Conservation (phyloP, 92 coral and sea anemone genomes). For the Epizoanthus scotinus region DNA sequence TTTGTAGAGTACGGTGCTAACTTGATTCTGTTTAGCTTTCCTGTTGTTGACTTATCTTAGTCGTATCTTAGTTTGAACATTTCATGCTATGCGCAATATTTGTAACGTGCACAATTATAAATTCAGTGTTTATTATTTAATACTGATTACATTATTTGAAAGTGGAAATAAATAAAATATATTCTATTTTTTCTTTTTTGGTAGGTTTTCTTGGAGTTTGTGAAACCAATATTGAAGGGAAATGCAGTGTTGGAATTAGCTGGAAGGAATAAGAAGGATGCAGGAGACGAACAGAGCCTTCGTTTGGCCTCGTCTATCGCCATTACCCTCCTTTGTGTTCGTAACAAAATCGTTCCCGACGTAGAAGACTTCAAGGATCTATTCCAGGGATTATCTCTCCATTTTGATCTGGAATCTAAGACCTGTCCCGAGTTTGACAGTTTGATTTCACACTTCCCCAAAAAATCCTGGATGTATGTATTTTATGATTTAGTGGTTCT, state of each 20-base stretch:
- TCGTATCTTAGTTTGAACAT: no score
- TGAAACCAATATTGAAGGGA: background rate
- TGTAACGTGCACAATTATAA: no score
- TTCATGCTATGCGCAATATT: no score
- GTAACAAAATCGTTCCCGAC: background rate
- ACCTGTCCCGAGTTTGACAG: conserved; percentile 9
- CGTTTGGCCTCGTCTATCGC: conserved; percentile 21
- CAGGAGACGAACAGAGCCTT: background rate
- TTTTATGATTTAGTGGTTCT: background rate
- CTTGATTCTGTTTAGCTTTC: no score
- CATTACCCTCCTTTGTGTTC: background rate
- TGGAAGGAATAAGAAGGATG: background rate
- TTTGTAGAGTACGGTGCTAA: no score
- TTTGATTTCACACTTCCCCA: background rate
- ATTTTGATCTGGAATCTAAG: background rate
- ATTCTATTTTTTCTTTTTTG: background rate
- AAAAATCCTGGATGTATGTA: background rate
- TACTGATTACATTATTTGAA: no score
- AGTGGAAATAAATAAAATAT: no score
- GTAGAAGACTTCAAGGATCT: conserved; percentile 21
- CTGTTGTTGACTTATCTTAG: no score
- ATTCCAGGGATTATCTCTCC: conserved; percentile 18
- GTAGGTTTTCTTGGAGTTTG: background rate
- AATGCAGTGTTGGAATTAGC: background rate
- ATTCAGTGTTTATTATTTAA: no score